Conservation (phyloP, 2,113 vertebrate genomes). For the Rhynchomys soricoides region DNA sequence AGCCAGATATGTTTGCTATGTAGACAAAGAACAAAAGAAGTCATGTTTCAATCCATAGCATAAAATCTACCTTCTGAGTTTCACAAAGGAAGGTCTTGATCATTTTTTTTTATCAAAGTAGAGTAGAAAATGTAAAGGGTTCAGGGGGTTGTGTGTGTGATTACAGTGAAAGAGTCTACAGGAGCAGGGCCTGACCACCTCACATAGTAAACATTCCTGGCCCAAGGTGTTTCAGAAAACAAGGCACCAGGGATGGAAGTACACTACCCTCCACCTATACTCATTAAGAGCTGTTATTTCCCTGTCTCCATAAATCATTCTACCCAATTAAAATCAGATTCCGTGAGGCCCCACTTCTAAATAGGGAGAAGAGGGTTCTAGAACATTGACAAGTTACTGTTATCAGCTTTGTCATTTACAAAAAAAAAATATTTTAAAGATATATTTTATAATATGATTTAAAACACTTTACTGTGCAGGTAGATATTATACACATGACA, state of each 20-base stretch:
- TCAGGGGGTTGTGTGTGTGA: background rate
- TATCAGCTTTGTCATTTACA: background rate
- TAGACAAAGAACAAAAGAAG: background rate
- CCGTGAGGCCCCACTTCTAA: background rate
- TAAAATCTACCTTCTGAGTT: slow-evolving; percentile 62
- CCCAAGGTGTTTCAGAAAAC: slow-evolving; percentile 37
- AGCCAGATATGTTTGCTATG: slow-evolving; percentile 63
- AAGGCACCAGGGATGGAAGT: slow-evolving; percentile 31
- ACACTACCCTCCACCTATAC: background rate
- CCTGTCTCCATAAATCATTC: slow-evolving; percentile 35
- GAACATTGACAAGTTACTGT: background rate
- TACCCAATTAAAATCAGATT: slow-evolving; percentile 33
- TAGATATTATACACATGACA: background rate
- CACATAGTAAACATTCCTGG: slow-evolving; percentile 18
- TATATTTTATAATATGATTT: background rate
- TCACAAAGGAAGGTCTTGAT: slow-evolving; percentile 14
- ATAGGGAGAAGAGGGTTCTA: background rate
- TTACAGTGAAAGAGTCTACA: background rate
- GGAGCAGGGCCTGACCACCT: background rate
- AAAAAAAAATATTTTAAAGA: background rate
- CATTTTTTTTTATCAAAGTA: slow-evolving; percentile 57
- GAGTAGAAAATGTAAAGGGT: background rate
- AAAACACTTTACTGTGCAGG: background rate
- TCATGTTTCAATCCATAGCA: slow-evolving; percentile 29
- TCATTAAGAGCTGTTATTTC: slow-evolving; percentile 50